Percentiles rank a stretch among this genome's conserved stretches.
Conservation (phyloP, 2,113 vertebrate species). For the Dasypus novemcinctus region DNA sequence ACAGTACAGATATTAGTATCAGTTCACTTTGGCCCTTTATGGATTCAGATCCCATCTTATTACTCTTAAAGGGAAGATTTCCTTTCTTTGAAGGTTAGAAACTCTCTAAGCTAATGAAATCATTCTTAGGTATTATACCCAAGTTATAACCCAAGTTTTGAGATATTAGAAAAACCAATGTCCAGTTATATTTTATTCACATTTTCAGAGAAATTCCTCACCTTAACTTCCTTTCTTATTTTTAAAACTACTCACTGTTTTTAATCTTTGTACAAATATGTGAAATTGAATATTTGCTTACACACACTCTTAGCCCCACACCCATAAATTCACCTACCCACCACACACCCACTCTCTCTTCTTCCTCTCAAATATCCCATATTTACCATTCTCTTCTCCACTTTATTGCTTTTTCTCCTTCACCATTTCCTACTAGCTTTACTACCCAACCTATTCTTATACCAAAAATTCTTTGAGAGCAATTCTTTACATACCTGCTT, state of each 20-base stretch:
- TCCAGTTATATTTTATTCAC: neutral
- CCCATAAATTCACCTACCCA: rapidly evolving
- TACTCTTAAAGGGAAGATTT: constrained; percentile 24
- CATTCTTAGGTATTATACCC: neutral
- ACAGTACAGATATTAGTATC: constrained; percentile 52
- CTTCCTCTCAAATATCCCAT: neutral
- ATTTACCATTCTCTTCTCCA: neutral
- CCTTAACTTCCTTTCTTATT: neutral
- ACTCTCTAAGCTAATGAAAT: neutral
- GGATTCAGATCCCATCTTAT: neutral
- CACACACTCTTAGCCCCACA: neutral
- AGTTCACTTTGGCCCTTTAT: neutral
- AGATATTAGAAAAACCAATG: constrained; percentile 35
- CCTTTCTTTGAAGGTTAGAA: constrained; percentile 32
- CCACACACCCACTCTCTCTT: neutral
- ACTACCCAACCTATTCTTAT: neutral
- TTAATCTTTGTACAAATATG: neutral
- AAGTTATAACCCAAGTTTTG: neutral
- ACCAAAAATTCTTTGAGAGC: neutral
- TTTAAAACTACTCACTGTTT: neutral
- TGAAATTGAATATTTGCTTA: neutral
- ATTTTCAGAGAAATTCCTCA: neutral
- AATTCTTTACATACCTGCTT: neutral
- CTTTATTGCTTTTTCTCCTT: neutral
- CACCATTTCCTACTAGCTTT: neutral